Evolutionary conservation across 2,113 vertebrate genomes (phyloP), one percentile per base, ranked within the genome.

Genomic region (Uropsilus gracilis): DNA sequence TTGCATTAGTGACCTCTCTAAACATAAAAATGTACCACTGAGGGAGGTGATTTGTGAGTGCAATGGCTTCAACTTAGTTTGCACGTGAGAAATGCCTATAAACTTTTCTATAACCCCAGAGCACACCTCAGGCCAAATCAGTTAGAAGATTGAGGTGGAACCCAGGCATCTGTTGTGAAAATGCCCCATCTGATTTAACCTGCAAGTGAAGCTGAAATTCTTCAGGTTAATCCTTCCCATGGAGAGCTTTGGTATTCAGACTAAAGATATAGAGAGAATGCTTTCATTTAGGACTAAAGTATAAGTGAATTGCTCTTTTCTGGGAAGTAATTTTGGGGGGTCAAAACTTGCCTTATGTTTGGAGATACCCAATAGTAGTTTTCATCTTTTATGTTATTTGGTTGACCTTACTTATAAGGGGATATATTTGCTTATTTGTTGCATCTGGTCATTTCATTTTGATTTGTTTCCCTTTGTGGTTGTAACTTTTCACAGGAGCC

Each of bases 401-500:
- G 10, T 85, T 57, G 46, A 48, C 53, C 37, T 16, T 28, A 72
- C 42, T 22, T 55, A 59, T 81, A 66, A 73, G 57, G 28, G 13
- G 10, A 37, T 39, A 39, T 32, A 12, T 83, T 75, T 94, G 89
- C 73, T 72, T 86, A 22, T 42, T 89, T 78, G 32, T 75, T 95
- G 53, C 18, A 4, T 39, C 8, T 78, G 34, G 8, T 59, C 32
- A 14, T 86, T 82, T 24, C 42, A 5, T 84, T 88, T 76, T 59
- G 17, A 53, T 57, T 80, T 68, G 18, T 66, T 30, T 83, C 11
- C 42, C 28, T 44, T 3, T 61, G 42, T 89, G 88, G 46, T 37
- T 78, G 11, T 83, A 75, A 61, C 61, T 77, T 92, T 82, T 64
- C 5, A 5, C 6, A 77, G 57, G 42, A 48, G 24, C 13, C 46